Evolutionary conservation across 2,113 vertebrate genomes (phyloP).

Genomic region (Rhinolophus sinicus): DNA sequence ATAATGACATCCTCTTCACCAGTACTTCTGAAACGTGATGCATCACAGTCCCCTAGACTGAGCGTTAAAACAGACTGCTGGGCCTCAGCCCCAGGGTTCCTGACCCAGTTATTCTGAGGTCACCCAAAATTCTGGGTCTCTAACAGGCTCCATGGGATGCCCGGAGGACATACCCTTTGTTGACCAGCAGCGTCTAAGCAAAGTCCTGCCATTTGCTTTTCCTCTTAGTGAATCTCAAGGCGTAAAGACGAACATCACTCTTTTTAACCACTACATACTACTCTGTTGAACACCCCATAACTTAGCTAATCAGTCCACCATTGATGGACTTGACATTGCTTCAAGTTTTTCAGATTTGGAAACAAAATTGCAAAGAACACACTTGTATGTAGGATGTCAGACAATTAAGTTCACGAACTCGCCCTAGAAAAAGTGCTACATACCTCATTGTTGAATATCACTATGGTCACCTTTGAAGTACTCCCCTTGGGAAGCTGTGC

Average conservation of each 20-base stretch:
- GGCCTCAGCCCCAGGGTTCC: background rate
- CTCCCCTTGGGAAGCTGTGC: too few relatives aligned
- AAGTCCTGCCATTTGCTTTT: background rate
- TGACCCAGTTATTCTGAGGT: background rate
- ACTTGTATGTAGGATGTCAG: background rate
- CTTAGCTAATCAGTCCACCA: background rate
- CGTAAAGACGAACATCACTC: background rate
- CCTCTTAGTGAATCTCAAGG: background rate
- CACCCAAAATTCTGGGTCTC: background rate
- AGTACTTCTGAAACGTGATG: background rate
- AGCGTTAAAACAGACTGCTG: background rate
- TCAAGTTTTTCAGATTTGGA: constrained; percentile 39
- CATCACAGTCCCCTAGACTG: background rate
- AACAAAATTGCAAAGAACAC: background rate
- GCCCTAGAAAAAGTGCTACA: too few relatives aligned
- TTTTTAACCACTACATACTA: background rate
- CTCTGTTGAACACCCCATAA: background rate
- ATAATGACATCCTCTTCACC: background rate
- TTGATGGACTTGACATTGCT: background rate
- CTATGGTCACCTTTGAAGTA: too few relatives aligned
- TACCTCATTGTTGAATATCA: too few relatives aligned
- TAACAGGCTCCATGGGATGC: background rate
- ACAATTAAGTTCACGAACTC: too few relatives aligned
- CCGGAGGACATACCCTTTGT: background rate
- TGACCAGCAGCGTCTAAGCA: fast-evolving